phyloP scores from a whole-genome alignment of 2,888 invertebrate species.

The Stenurella melanura region DNA sequence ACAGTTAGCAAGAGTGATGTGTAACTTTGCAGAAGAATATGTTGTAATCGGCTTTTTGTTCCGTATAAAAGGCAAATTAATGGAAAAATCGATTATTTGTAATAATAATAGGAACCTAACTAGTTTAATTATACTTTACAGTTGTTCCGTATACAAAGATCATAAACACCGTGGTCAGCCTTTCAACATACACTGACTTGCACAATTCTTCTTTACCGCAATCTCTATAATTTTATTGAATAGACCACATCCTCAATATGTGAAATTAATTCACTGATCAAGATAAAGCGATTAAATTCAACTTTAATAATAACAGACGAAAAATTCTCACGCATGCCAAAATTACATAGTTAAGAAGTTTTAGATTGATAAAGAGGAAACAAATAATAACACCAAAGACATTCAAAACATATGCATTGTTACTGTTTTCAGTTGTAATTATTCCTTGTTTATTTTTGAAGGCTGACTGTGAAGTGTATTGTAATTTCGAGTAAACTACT shows the following conservation, averaged over 20 bases:
- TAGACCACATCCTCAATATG: conserved; percentile 7
- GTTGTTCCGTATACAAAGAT: conserved; percentile 13
- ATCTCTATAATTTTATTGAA: conserved; percentile 7
- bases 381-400: conserved; percentile 59
- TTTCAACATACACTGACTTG: not conserved
- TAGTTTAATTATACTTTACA: conserved; percentile 26
- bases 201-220: conserved; percentile 3
- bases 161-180: not conserved
- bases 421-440: conserved; percentile 30
- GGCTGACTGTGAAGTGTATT: conserved; percentile 20
- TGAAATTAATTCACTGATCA: conserved; percentile 1
- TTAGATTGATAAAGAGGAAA: conserved; percentile 67
- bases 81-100: conserved; percentile 16
- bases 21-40: not conserved
- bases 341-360: conserved; percentile 53
- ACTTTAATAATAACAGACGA: conserved; percentile 36
- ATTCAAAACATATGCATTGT: conserved; percentile 54
- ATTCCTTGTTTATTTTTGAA: conserved; percentile 30
- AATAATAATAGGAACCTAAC: conserved; percentile 6
- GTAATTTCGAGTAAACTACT: conserved; percentile 28
- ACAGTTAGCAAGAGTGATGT: not conserved
- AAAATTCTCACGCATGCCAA: conserved; percentile 63
- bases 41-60: conserved; percentile 12
- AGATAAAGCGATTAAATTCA: conserved; percentile 12
- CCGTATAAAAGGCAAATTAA: conserved; percentile 5